Evolutionary conservation across 2,888 invertebrate species (phyloP).

Genomic region (Yponomeuta cagnagella): DNA sequence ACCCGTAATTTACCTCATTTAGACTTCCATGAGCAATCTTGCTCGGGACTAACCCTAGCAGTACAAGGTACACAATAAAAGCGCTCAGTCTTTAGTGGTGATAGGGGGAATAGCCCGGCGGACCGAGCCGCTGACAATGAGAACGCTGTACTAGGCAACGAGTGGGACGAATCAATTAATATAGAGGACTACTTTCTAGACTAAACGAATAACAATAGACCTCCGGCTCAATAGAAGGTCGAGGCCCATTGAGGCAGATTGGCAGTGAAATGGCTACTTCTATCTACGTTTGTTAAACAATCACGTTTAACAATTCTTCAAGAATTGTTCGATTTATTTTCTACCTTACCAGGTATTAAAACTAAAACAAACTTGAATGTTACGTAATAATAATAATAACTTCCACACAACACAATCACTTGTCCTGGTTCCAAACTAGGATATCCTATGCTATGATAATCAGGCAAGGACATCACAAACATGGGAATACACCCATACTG

Average conservation of each 20-base stretch:
- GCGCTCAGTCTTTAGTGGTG: not conserved
- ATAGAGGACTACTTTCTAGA: conserved; percentile 16
- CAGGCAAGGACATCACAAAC: no score
- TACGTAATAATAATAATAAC: no score
- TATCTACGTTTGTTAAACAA: no score
- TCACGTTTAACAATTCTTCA: no score
- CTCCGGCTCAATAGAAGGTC: not conserved
- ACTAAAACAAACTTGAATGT: not conserved
- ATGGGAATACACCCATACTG: no score
- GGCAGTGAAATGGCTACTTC: conserved; percentile 10
- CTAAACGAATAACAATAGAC: conserved; percentile 10
- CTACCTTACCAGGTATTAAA: not conserved
- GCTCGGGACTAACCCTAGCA: not conserved
- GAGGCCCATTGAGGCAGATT: conserved; percentile 7
- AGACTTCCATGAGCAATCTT: not conserved
- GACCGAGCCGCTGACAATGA: conserved; percentile 17
- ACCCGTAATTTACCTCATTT: not conserved
- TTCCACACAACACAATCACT: no score
- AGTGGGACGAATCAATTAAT: conserved; percentile 32
- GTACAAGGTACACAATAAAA: no score
- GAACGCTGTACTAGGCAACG: conserved; percentile 30
- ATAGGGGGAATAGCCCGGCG: not conserved
- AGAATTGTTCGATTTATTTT: not conserved
- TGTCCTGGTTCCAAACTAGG: no score
- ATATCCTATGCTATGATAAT: no score